Percentiles rank a stretch among this genome's conserved stretches.
phyloP scores from a whole-genome alignment of 2,797 vertebrate genomes.

The Sciurus carolinensis region DNA sequence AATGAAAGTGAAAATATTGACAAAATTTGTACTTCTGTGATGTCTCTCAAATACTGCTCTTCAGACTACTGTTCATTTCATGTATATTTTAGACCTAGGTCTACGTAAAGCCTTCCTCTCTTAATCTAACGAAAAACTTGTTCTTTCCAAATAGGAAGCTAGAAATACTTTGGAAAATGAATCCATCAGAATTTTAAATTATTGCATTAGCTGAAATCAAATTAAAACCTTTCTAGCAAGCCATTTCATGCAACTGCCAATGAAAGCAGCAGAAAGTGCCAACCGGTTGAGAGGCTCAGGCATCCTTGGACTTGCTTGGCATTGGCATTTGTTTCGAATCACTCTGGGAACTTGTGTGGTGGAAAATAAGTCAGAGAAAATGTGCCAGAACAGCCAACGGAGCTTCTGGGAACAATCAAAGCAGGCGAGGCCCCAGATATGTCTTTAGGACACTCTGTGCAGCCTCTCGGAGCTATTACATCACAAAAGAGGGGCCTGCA shows the following conservation, averaged over 20 bases:
- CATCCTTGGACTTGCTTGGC: slow-evolving; percentile 58
- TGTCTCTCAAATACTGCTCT: neutral
- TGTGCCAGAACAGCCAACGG: neutral
- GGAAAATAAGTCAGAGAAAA: slow-evolving; percentile 69
- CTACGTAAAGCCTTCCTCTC: neutral
- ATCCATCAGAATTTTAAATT: slow-evolving; percentile 34
- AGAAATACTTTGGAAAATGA: slow-evolving; percentile 53
- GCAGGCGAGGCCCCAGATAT: neutral
- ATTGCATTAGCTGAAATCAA: slow-evolving; percentile 40
- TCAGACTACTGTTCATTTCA: neutral
- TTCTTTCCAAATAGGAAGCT: slow-evolving; percentile 21
- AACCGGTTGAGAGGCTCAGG: neutral
- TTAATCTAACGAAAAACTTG: neutral
- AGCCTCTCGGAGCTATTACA: neutral
- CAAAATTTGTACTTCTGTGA: neutral
- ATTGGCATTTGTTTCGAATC: slow-evolving; percentile 55
- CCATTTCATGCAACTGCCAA: neutral
- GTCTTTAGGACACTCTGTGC: slow-evolving; percentile 37
- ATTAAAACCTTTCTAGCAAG: slow-evolving; percentile 40
- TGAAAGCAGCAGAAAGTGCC: slow-evolving; percentile 30
- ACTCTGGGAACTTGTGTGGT: slow-evolving; percentile 47
- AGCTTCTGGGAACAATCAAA: slow-evolving; percentile 67
- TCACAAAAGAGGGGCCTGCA: neutral
- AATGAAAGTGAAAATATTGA: neutral
- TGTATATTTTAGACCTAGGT: neutral